These are phyloP conservation scores for Gymnoscopelus microlampas DNA, from an alignment of 2,797 vertebrate genomes.

Conservation along the genomic window DNA sequence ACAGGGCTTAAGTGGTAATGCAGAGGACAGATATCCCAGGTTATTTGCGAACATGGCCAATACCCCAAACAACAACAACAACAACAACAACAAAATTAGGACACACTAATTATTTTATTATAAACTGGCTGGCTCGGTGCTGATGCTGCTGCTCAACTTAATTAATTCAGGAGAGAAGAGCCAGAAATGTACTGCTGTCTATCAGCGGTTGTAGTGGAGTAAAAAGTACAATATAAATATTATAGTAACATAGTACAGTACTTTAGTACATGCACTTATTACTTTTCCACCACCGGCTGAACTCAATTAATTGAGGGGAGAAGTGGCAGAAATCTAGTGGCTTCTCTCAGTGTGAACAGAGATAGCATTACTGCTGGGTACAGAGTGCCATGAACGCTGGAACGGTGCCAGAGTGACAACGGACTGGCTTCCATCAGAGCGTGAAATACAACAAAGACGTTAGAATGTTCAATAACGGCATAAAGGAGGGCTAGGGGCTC, in stretches of 20 bases:
- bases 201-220: neutral
- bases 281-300: slow-evolving; percentile 6
- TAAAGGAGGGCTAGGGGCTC: slow-evolving; percentile 6
- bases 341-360: slow-evolving; percentile 41
- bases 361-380: slow-evolving; percentile 30
- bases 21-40: too few species aligned
- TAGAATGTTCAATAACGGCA: slow-evolving; percentile 51
- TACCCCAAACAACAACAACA: too few species aligned
- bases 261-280: too few species aligned
- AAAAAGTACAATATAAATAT: too few species aligned
- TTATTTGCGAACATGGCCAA: too few species aligned
- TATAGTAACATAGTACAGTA: too few species aligned
- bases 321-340: slow-evolving; percentile 41
- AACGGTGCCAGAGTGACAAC: slow-evolving; percentile 31
- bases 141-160: slow-evolving; percentile 44
- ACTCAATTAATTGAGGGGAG: slow-evolving; percentile 33
- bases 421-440: slow-evolving; percentile 39
- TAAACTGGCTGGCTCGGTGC: too few species aligned
- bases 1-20: too few species aligned
- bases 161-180: slow-evolving; percentile 39
- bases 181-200: slow-evolving; percentile 47
- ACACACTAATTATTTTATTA: too few species aligned
- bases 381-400: slow-evolving; percentile 38
- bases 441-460: slow-evolving; percentile 54
- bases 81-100: too few species aligned